Conservation (phyloP, 2,888 invertebrate species). For the Athalia cordata region DNA sequence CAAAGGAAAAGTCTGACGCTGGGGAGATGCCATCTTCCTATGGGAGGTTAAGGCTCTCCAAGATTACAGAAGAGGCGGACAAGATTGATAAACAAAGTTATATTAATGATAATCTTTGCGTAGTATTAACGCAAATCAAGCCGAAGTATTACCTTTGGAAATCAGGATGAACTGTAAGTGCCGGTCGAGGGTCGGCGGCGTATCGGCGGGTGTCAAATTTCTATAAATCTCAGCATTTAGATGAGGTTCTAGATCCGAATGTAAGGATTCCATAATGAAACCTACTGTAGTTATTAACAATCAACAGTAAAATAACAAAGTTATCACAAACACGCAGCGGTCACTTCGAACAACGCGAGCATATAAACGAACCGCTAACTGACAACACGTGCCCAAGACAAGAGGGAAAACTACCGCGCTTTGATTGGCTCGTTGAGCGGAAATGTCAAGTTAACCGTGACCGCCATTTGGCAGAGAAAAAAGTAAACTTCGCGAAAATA, state of each 20-base stretch:
- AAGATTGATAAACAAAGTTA: neutral
- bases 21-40: neutral
- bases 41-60: no score
- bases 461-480: neutral
- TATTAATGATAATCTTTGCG: neutral
- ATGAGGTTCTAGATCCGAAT: slow-evolving; percentile 60
- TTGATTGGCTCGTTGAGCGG: slow-evolving; percentile 12
- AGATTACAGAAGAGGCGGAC: no score
- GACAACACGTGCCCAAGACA: neutral
- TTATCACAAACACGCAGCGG: neutral
- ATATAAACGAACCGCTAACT: neutral
- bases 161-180: slow-evolving; percentile 69
- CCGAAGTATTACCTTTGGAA: slow-evolving; percentile 64
- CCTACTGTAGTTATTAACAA: neutral
- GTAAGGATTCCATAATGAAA: slow-evolving; percentile 3
- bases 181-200: slow-evolving; percentile 62
- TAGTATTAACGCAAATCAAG: slow-evolving; percentile 44
- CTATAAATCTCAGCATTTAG: slow-evolving; percentile 70
- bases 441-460: neutral
- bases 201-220: slow-evolving; percentile 62
- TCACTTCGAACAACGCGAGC: neutral
- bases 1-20: neutral
- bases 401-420: neutral
- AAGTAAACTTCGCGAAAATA: no score
- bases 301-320: neutral